These are phyloP conservation scores for Melipona bicolor DNA, from an alignment of 2,888 invertebrate species.

Conservation along the genomic window DNA sequence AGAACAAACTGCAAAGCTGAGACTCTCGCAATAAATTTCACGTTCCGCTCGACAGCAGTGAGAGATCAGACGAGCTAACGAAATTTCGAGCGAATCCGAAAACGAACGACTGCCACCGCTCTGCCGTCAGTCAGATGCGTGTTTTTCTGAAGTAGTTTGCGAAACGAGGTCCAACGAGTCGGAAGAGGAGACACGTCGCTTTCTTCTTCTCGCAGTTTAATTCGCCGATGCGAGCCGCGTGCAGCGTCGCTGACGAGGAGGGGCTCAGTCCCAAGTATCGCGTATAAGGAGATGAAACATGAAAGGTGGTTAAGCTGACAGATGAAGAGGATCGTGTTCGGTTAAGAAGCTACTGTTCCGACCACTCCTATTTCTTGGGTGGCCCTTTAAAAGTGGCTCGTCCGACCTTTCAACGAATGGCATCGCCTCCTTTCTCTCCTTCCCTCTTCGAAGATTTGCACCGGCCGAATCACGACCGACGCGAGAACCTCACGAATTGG, in stretches of 20 bases:
- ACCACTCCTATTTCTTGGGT: slow-evolving; percentile 75
- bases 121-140: neutral
- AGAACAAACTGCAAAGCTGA: too few relatives aligned
- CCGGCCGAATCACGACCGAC: slow-evolving; percentile 36
- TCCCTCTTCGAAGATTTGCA: slow-evolving; percentile 5
- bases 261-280: slow-evolving; percentile 50
- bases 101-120: neutral
- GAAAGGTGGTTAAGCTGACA: slow-evolving; percentile 79
- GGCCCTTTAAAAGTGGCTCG: slow-evolving; percentile 67
- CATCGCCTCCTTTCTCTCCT: slow-evolving; percentile 14
- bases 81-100: neutral
- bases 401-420: slow-evolving; percentile 60
- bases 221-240: slow-evolving; percentile 38
- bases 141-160: neutral
- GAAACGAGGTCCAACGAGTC: slow-evolving; percentile 39
- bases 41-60: too few relatives aligned
- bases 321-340: slow-evolving; percentile 76
- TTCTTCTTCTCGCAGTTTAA: slow-evolving; percentile 45
- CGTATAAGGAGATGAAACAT: slow-evolving; percentile 77
- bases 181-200: slow-evolving; percentile 33
- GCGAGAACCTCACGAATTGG: neutral
- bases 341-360: slow-evolving; percentile 74
- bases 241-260: slow-evolving; percentile 43
- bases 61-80: neutral
- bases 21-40: neutral